Percentiles rank a stretch among this genome's conserved stretches.
phyloP scores from a whole-genome alignment of 2,888 invertebrate species.

The Parnassius apollo region DNA sequence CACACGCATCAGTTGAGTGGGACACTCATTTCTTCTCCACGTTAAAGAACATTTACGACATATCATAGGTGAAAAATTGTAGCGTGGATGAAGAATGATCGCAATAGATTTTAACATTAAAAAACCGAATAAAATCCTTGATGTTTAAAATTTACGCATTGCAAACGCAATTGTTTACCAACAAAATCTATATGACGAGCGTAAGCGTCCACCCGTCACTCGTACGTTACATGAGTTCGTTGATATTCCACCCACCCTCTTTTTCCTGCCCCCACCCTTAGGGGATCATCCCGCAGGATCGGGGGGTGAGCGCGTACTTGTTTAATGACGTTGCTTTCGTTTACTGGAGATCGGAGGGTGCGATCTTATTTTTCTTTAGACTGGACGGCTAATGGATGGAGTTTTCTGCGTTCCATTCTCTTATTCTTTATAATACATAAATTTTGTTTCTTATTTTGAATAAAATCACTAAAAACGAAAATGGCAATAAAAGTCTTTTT shows the following conservation, averaged over 20 bases:
- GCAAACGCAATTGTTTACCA: constrained; percentile 71
- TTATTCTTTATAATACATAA: no score
- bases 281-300: constrained; percentile 57
- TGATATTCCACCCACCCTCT: constrained; percentile 61
- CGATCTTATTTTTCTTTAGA: constrained; percentile 44
- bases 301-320: constrained; percentile 55
- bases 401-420: no score
- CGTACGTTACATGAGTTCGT: constrained; percentile 75
- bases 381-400: constrained; percentile 25
- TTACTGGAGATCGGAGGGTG: constrained; percentile 63
- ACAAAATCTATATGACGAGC: constrained; percentile 65
- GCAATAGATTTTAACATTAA: no score
- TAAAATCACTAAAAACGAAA: no score
- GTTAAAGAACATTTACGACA: no score
- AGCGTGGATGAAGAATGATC: no score
- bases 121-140: not conserved
- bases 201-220: constrained; percentile 66
- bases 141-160: constrained; percentile 3
- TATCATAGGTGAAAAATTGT: no score
- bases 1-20: no score
- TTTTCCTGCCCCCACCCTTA: constrained; percentile 31
- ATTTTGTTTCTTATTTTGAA: no score
- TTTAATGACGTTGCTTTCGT: constrained; percentile 73
- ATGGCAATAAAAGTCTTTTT: no score
- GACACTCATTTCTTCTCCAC: no score